These are phyloP conservation scores for Chesias legatella DNA, from an alignment of 2,888 invertebrate genomes.

Conservation along the genomic window DNA sequence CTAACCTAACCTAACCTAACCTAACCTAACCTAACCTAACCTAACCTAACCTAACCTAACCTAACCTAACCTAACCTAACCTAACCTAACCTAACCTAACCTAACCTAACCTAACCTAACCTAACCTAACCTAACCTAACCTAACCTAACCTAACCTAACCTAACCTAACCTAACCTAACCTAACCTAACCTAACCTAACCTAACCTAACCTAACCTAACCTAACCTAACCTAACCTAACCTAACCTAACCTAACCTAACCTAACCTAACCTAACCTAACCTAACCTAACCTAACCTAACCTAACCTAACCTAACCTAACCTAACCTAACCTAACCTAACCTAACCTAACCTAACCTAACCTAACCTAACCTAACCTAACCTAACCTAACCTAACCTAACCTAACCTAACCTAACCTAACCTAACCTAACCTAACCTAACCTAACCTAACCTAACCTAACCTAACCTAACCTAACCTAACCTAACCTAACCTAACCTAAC, in stretches of 20 bases:
- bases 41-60: conserved; percentile 19
- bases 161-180: conserved; percentile 17
- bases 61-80: conserved; percentile 19
- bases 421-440: conserved; percentile 18
- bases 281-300: conserved; percentile 18
- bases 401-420: conserved; percentile 23
- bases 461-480: conserved; percentile 26
- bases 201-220: conserved; percentile 25
- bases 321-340: conserved; percentile 28
- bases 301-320: conserved; percentile 26
- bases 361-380: conserved; percentile 27
- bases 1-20: conserved; percentile 15
- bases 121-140: conserved; percentile 12
- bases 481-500: conserved; percentile 31
- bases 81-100: conserved; percentile 19
- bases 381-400: conserved; percentile 23
- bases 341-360: conserved; percentile 26
- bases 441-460: conserved; percentile 26
- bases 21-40: conserved; percentile 18
- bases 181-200: conserved; percentile 19
- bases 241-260: conserved; percentile 21
- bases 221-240: conserved; percentile 21
- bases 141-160: conserved; percentile 16
- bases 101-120: conserved; percentile 19
- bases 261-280: conserved; percentile 19